Evolutionary conservation across 2,797 vertebrate species (phyloP).

Genomic region (Tiaroga cobitis): DNA sequence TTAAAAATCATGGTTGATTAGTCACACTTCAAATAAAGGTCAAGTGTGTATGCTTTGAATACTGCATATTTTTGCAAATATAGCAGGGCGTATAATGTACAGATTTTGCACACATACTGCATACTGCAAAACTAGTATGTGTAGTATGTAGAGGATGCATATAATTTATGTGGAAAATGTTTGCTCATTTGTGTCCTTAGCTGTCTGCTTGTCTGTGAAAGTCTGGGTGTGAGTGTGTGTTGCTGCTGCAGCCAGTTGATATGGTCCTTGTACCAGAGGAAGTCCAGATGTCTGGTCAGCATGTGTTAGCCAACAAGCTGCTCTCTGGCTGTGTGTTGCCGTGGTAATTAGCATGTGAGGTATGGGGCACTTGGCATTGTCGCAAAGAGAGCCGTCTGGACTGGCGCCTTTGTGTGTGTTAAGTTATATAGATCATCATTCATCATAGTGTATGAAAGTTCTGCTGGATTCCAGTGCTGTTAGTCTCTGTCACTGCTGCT

Average conservation of each 20-base stretch:
- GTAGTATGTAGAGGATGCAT: background rate
- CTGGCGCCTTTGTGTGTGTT: background rate
- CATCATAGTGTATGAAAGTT: conserved; percentile 10
- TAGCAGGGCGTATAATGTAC: background rate
- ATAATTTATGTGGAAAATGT: background rate
- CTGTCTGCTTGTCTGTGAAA: conserved; percentile 11
- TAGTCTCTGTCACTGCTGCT: conserved; percentile 27
- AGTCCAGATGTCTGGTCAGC: conserved; percentile 57
- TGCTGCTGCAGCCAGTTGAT: conserved; percentile 4
- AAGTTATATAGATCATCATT: conserved; percentile 22
- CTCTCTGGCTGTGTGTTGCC: conserved; percentile 20
- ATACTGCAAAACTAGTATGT: background rate
- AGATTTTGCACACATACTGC: background rate
- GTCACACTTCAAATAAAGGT: background rate
- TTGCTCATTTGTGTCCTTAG: conserved; percentile 15
- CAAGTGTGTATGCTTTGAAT: background rate
- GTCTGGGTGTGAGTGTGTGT: conserved; percentile 27
- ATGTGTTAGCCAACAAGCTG: conserved; percentile 44
- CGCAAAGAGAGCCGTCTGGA: conserved; percentile 32
- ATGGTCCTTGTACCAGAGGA: conserved; percentile 27
- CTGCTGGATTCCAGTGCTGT: conserved; percentile 33
- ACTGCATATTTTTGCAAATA: background rate
- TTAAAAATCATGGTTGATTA: background rate
- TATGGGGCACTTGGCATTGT: conserved; percentile 32
- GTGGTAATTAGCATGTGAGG: conserved; percentile 46